A percentile compares a stretch with the other conserved stretches of the same genome.
These are phyloP conservation scores for Phalacrocorax carbo DNA, from an alignment of 2,113 vertebrate species.

Conservation along the genomic window DNA sequence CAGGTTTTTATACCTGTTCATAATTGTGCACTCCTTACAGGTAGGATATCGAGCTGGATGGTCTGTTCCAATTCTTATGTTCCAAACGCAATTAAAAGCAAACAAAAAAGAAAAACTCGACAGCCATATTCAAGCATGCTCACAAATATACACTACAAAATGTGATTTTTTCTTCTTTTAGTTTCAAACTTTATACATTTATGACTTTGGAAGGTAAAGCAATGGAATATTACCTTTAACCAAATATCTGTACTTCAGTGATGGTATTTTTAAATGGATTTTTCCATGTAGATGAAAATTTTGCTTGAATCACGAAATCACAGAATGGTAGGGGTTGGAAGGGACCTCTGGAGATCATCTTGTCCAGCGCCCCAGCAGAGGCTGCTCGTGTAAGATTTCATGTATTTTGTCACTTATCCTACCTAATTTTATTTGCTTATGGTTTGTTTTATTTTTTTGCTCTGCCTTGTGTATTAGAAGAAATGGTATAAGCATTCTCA, in stretches of 20 bases:
- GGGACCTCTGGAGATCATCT: too few species aligned
- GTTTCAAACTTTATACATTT: neutral
- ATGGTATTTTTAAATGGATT: neutral
- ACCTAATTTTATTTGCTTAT: neutral
- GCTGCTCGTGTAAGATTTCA: neutral
- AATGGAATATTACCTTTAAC: neutral
- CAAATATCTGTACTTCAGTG: neutral
- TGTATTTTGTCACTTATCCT: neutral
- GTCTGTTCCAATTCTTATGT: neutral
- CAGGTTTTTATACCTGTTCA: neutral
- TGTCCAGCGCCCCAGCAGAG: neutral
- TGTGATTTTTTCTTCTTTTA: neutral
- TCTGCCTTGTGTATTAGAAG: neutral
- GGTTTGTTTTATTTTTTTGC: neutral
- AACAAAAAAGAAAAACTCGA: neutral
- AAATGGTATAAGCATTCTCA: neutral
- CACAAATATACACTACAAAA: neutral
- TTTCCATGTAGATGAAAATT: neutral
- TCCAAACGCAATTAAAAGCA: neutral
- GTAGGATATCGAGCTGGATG: neutral
- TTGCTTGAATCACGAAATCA: neutral
- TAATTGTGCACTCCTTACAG: neutral
- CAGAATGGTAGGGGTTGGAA: too few species aligned
- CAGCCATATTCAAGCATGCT: neutral
- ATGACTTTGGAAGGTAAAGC: neutral